Evolutionary conservation across 2,113 vertebrate genomes (phyloP).

Genomic region (Lasiurus cinereus): DNA sequence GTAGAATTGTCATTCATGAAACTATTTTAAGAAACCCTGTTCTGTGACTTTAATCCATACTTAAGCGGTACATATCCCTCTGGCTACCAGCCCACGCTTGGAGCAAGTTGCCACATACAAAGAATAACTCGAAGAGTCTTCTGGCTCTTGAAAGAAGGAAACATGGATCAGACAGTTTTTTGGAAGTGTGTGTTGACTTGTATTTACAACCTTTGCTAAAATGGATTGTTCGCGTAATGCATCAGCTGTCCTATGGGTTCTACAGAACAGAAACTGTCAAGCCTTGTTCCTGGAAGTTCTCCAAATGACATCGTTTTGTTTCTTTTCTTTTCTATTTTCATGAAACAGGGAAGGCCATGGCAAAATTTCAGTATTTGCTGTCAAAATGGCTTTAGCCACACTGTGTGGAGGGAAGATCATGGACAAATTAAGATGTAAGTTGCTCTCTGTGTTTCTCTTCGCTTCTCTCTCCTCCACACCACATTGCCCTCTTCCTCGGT

Average conservation of each 20-base stretch:
- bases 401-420: constrained; percentile 98
- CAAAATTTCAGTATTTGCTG: constrained; percentile 96
- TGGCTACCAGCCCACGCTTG: neutral
- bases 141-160: neutral
- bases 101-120: constrained; percentile 30
- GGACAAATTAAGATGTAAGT: constrained; percentile 99
- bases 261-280: constrained; percentile 67
- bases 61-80: neutral
- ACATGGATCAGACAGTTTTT: neutral
- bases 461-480: neutral
- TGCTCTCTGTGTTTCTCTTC: neutral
- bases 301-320: constrained; percentile 57
- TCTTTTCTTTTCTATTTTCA: constrained; percentile 76
- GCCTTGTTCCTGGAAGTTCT: neutral
- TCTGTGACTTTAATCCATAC: neutral
- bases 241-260: neutral
- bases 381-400: constrained; percentile 96
- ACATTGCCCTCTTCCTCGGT: too few species aligned
- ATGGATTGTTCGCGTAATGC: constrained; percentile 38
- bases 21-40: constrained; percentile 5
- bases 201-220: constrained; percentile 64
- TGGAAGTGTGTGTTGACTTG: neutral
- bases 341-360: constrained; percentile 95
- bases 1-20: neutral
- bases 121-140: constrained; percentile 39